Evolutionary conservation across 2,797 vertebrate genomes (phyloP).

Genomic region (Pogonophryne albipinna): DNA sequence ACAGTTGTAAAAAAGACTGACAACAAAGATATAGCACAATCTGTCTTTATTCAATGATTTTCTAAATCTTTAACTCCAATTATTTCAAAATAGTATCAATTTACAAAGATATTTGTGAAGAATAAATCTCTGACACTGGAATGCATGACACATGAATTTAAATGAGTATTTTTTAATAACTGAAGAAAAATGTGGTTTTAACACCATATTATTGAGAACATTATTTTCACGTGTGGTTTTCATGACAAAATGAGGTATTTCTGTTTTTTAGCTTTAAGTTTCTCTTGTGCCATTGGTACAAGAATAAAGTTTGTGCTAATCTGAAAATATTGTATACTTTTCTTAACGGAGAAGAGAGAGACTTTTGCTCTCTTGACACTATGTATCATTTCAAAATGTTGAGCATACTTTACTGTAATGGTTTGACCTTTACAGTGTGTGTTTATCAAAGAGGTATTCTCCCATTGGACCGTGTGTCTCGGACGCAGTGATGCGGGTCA

Average conservation of each 20-base stretch:
- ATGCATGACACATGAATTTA: slow-evolving; percentile 35
- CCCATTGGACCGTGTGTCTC: slow-evolving; percentile 77
- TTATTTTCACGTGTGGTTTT: slow-evolving; percentile 3
- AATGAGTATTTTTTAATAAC: slow-evolving; percentile 16
- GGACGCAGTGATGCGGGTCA: slow-evolving; percentile 71
- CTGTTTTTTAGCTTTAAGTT: slow-evolving; percentile 25
- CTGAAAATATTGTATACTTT: slow-evolving; percentile 14
- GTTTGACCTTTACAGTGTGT: slow-evolving; percentile 75
- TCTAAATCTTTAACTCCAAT: not conserved
- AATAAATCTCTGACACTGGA: slow-evolving; percentile 36
- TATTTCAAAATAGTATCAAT: not conserved
- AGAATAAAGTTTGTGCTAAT: slow-evolving; percentile 16
- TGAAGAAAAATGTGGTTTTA: slow-evolving; percentile 26
- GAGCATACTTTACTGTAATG: not conserved
- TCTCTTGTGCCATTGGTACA: slow-evolving; percentile 10
- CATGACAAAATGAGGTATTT: slow-evolving; percentile 59
- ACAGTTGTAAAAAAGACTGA: not conserved
- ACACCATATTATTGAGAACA: slow-evolving; percentile 40
- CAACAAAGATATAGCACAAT: not conserved
- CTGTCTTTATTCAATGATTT: slow-evolving; percentile 52
- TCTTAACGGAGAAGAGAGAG: slow-evolving; percentile 17
- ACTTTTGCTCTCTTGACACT: not conserved
- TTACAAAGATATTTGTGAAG: not conserved
- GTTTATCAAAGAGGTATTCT: slow-evolving; percentile 87
- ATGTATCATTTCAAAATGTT: slow-evolving; percentile 7